Evolutionary conservation across 2,113 vertebrate genomes (phyloP), one percentile per base, ranked within the genome.

Genomic region (Brachypteracias leptosomus): DNA sequence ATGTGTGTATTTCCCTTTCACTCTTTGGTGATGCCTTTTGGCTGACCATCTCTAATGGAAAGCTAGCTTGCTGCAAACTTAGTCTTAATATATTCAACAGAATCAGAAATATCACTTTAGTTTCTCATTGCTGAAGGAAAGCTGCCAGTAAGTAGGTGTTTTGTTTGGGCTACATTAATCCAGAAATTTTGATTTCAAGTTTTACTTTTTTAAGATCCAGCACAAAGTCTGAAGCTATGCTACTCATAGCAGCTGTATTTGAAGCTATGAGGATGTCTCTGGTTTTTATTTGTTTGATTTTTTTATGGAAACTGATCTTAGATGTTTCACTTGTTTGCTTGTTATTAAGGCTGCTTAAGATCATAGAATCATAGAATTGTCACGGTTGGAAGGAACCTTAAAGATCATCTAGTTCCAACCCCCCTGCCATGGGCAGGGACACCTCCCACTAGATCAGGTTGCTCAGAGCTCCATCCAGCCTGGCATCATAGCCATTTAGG

Each of bases 341-440:
- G 2, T 35, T 76, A 21, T 58, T 52, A 62, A 51, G 28, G 63
- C 22, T 0, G 0, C 11, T 76, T 59, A 71, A 70, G 14, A n/a
- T n/a, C n/a, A n/a, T n/a, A n/a, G n/a, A n/a, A n/a, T n/a, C n/a
- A n/a, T n/a, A n/a, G n/a, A n/a, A n/a, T n/a, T n/a, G n/a, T n/a
- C n/a, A n/a, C n/a, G n/a, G n/a, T n/a, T n/a, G n/a, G n/a, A n/a
- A n/a, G n/a, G n/a, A n/a, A n/a, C n/a, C n/a, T n/a, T n/a, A n/a
- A n/a, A n/a, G n/a, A n/a, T n/a, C n/a, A n/a, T n/a, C n/a, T n/a
- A n/a, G n/a, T n/a, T n/a, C n/a, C n/a, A n/a, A n/a, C n/a, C n/a
- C n/a, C n/a, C n/a, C n/a, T n/a, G n/a, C n/a, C n/a, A n/a, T n/a
- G n/a, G n/a, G n/a, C n/a, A n/a, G n/a, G n/a, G n/a, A n/a, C n/a